These are phyloP conservation scores for Amia ocellicauda DNA, from an alignment of 2,113 vertebrate species.

Conservation along the genomic window DNA sequence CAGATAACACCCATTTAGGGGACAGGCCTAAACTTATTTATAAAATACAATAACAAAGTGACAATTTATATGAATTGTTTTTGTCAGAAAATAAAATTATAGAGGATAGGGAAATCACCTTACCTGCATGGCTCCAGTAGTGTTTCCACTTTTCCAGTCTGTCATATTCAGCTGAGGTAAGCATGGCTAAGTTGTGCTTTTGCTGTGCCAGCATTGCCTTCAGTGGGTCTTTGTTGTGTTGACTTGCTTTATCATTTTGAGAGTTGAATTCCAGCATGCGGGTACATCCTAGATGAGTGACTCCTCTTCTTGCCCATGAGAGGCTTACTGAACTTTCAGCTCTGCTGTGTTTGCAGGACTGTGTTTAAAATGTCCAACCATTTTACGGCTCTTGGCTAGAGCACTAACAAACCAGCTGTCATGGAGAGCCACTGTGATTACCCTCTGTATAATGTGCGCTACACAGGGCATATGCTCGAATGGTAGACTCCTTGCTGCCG, in stretches of 20 bases:
- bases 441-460: no score
- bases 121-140: slow-evolving; percentile 15
- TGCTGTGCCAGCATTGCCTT: slow-evolving; percentile 11
- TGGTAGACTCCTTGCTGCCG: no score
- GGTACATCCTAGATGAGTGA: slow-evolving; percentile 13
- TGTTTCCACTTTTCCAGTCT: no score
- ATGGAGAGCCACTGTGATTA: no score
- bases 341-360: slow-evolving; percentile 18
- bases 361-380: no score
- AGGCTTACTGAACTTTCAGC: slow-evolving; percentile 13
- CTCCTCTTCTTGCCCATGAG: slow-evolving; percentile 16
- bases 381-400: no score
- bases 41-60: slow-evolving; percentile 9
- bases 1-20: slow-evolving; percentile 9
- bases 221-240: slow-evolving; percentile 12
- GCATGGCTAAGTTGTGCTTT: slow-evolving; percentile 1
- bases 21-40: slow-evolving; percentile 1
- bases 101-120: slow-evolving; percentile 17
- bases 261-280: slow-evolving; percentile 13
- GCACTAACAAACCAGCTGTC: no score
- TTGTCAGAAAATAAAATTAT: slow-evolving; percentile 19
- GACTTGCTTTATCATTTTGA: slow-evolving; percentile 11
- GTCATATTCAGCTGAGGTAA: slow-evolving; percentile 6
- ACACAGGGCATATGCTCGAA: no score
- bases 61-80: no score